Conservation (phyloP, 30 jellyfish, hydroid and myxozoan genomes). For the Morbakka virulenta region DNA sequence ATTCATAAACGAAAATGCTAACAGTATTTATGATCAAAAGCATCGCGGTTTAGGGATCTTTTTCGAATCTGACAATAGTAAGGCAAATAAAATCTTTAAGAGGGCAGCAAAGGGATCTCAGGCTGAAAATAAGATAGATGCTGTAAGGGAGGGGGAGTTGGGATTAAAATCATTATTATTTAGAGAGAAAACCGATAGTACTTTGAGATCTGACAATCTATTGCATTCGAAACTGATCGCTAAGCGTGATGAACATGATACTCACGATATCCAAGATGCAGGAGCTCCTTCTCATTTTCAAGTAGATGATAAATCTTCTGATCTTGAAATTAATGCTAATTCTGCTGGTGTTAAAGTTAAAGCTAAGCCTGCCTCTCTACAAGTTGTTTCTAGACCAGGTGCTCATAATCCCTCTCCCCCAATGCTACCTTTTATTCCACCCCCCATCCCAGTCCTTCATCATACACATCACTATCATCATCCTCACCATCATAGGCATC, state of each 20-base stretch:
- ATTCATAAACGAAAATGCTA: too few relatives aligned
- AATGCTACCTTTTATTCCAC: slow-evolving; percentile 67
- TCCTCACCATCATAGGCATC: slow-evolving; percentile 81
- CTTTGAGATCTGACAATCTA: too few relatives aligned
- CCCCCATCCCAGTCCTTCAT: slow-evolving; percentile 70
- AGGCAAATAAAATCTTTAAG: too few relatives aligned
- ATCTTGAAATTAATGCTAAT: slow-evolving; percentile 86
- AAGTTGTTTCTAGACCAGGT: slow-evolving; percentile 94
- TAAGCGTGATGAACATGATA: slow-evolving; percentile 66
- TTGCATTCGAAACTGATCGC: too few relatives aligned
- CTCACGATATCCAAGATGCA: slow-evolving; percentile 90
- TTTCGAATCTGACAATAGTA: too few relatives aligned
- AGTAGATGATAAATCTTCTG: slow-evolving; percentile 94
- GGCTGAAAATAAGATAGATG: too few relatives aligned
- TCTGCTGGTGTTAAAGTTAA: slow-evolving; percentile 97
- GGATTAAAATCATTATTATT: too few relatives aligned
- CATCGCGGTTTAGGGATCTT: too few relatives aligned
- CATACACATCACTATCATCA: slow-evolving; percentile 66
- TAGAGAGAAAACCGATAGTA: too few relatives aligned
- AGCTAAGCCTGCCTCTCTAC: slow-evolving; percentile 95
- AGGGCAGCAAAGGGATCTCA: too few relatives aligned
- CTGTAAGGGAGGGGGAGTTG: too few relatives aligned
- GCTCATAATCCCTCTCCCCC: slow-evolving; percentile 55
- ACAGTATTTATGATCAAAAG: too few relatives aligned
- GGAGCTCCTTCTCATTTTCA: slow-evolving; percentile 97